These are phyloP conservation scores for Zygaena filipendulae DNA, from an alignment of 2,888 invertebrate genomes.

Conservation along the genomic window DNA sequence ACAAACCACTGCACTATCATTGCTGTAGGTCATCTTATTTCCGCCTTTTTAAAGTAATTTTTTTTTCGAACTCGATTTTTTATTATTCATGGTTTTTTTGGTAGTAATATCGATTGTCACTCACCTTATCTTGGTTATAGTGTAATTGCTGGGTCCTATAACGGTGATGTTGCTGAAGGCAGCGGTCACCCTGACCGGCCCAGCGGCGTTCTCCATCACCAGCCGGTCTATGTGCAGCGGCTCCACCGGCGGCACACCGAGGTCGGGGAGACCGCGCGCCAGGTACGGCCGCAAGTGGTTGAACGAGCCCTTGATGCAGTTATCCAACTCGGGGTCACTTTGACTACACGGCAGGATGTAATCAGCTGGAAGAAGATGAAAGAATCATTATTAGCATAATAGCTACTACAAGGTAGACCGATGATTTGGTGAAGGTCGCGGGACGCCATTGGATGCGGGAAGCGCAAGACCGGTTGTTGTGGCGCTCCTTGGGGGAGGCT, in stretches of 20 bases:
- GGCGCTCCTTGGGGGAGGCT: too few relatives aligned
- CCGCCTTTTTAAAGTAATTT: too few relatives aligned
- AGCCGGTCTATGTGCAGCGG: conserved; percentile 76
- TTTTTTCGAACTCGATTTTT: too few relatives aligned
- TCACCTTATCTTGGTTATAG: conserved; percentile 75
- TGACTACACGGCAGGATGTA: conserved; percentile 78
- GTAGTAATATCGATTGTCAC: too few relatives aligned
- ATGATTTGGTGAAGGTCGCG: too few relatives aligned
- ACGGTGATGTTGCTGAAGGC: conserved; percentile 80
- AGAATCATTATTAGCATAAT: conserved; percentile 7
- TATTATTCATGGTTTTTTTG: too few relatives aligned
- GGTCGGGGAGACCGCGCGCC: conserved; percentile 74
- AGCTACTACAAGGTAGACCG: too few relatives aligned
- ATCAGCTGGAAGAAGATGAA: conserved; percentile 67
- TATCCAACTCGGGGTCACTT: conserved; percentile 72
- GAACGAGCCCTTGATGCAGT: conserved; percentile 75
- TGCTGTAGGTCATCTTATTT: too few relatives aligned
- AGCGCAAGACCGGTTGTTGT: too few relatives aligned
- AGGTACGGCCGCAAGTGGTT: conserved; percentile 79
- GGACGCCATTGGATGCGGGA: too few relatives aligned
- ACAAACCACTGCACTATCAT: too few relatives aligned
- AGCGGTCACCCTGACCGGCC: conserved; percentile 78
- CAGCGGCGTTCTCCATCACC: conserved; percentile 82
- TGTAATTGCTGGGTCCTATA: conserved; percentile 80
- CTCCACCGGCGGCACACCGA: conserved; percentile 80